These are phyloP conservation scores for Eristalinus aeneus DNA, from an alignment of 2,888 invertebrate genomes.

Conservation along the genomic window DNA sequence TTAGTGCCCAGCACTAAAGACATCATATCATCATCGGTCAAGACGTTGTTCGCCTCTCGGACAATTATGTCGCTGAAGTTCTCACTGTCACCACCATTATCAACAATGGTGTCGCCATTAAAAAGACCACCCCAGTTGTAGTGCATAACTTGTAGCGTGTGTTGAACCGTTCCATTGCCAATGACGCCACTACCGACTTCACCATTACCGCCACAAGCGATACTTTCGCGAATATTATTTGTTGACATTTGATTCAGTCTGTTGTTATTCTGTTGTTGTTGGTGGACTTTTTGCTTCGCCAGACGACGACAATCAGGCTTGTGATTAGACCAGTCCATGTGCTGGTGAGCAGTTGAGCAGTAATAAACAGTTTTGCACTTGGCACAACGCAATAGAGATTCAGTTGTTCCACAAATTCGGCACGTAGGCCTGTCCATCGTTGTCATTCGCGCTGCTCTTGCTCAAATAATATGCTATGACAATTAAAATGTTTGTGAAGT, in stretches of 20 bases:
- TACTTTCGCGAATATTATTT: conserved; percentile 7
- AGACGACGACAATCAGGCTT: conserved; percentile 84
- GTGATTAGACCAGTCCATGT: conserved; percentile 89
- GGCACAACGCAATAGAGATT: conserved; percentile 85
- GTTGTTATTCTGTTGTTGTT: conserved; percentile 73
- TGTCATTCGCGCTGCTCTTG: background rate
- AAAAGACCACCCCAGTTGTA: conserved; percentile 54
- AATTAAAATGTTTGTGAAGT: background rate
- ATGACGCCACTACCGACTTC: background rate
- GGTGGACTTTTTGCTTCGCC: conserved; percentile 75
- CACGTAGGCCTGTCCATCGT: conserved; percentile 74
- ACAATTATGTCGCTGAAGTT: conserved; percentile 73
- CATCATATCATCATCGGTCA: conserved; percentile 47
- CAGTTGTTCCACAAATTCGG: conserved; percentile 77
- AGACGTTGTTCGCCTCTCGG: conserved; percentile 44
- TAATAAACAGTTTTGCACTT: conserved; percentile 88
- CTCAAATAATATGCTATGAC: background rate
- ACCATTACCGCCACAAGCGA: background rate
- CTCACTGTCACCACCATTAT: conserved; percentile 39
- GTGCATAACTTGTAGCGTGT: conserved; percentile 8
- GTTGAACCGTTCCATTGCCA: conserved; percentile 2
- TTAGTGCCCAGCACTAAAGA: conserved; percentile 71
- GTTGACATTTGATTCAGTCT: conserved; percentile 38
- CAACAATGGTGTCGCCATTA: background rate
- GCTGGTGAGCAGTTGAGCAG: conserved; percentile 90